A percentile compares a stretch with the other conserved stretches of the same genome.
Evolutionary conservation across 2,113 vertebrate species (phyloP).

Genomic region (Hipposideros armiger): DNA sequence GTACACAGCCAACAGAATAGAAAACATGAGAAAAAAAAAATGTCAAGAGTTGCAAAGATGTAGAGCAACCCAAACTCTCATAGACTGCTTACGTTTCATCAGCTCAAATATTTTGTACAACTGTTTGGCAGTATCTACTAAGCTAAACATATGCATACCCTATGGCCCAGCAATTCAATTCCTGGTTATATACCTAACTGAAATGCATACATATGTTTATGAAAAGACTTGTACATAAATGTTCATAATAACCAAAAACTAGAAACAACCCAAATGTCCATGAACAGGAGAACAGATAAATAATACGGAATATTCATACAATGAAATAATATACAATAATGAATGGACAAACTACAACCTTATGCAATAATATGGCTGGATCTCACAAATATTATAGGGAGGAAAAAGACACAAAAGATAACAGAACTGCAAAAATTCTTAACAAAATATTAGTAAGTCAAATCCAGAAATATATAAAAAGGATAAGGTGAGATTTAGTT

Average conservation of each 20-base stretch:
- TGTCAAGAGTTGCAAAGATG: background rate
- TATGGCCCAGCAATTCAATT: background rate
- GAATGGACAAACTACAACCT: background rate
- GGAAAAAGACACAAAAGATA: background rate
- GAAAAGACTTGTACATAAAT: background rate
- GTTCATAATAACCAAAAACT: background rate
- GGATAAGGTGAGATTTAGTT: background rate
- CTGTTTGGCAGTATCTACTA: background rate
- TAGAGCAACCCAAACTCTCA: background rate
- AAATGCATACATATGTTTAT: background rate
- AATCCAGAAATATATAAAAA: background rate
- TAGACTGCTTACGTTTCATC: background rate
- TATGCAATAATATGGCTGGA: background rate
- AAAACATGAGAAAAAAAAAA: background rate
- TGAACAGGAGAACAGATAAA: background rate
- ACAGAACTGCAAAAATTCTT: background rate
- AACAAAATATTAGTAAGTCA: background rate
- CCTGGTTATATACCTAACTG: background rate
- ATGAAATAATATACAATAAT: background rate
- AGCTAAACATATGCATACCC: background rate
- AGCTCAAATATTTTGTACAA: background rate
- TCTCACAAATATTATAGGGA: background rate
- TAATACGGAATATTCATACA: background rate
- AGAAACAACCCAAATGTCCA: background rate
- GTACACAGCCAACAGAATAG: background rate